Percentiles rank a stretch among this genome's conserved stretches.
These are phyloP conservation scores for Petroica traversi DNA, from an alignment of 2,113 vertebrate genomes.

Conservation along the genomic window DNA sequence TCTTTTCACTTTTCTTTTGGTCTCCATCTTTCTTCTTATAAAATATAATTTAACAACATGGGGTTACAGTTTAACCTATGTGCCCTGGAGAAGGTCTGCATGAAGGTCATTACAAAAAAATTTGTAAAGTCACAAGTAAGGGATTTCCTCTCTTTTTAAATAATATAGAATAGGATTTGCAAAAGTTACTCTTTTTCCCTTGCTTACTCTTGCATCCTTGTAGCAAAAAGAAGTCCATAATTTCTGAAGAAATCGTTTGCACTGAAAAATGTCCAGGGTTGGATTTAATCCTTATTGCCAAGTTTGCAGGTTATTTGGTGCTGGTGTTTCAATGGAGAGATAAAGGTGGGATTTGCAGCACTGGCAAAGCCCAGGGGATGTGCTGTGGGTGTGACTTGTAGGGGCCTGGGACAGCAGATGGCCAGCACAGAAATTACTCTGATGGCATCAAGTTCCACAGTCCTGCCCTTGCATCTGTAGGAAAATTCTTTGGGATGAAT, in stretches of 20 bases:
- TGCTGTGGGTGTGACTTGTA: background rate
- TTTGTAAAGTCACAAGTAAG: background rate
- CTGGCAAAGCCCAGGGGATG: background rate
- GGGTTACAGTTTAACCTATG: background rate
- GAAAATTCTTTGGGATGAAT: background rate
- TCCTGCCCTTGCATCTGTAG: background rate
- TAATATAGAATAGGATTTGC: constrained; percentile 25
- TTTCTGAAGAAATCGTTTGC: background rate
- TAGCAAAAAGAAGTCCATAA: background rate
- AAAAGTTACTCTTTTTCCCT: background rate
- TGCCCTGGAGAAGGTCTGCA: background rate
- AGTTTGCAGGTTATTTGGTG: background rate
- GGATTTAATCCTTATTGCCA: background rate
- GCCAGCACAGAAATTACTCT: background rate
- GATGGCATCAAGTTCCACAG: background rate
- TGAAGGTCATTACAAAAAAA: background rate
- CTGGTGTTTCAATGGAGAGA: background rate
- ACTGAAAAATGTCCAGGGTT: background rate
- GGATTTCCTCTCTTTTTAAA: constrained; percentile 47
- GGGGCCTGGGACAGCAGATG: background rate
- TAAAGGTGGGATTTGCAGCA: background rate
- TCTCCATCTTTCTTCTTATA: background rate
- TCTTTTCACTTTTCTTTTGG: background rate
- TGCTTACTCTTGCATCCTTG: background rate
- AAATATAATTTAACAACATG: background rate